Base-by-base conservation (phyloP, 1,140 invertebrate species). In the Aphaenogaster rudis region DNA sequence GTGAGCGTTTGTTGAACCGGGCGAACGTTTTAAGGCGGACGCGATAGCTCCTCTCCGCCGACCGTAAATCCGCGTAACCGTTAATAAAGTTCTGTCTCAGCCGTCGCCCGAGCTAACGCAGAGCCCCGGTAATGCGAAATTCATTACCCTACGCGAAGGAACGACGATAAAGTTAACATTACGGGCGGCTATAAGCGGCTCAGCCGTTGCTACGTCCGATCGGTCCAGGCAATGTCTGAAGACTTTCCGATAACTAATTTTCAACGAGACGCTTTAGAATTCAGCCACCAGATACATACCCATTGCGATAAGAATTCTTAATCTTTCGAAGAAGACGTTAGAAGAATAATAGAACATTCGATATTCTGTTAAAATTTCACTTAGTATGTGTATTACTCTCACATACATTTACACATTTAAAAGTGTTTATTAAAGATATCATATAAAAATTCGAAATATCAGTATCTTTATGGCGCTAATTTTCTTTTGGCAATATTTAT, bases 1-100 rank as follows among this genome's bases (percentile, higher is more conserved):
- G 28, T 80, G n/a, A 80, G 54, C 7, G 77, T 21, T 71, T 54
- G 8, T 74, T 66, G 61, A 57, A 54, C 13, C 50, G 17, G 54
- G 57, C 39, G 71, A 67, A 8, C 79, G 28, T 87, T 89, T 89
- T 88, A 78, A 89, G 45, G 45, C 50, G 21, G 17, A 52, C 50
- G 45, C 66, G 71, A 82, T 86, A 78, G 66, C 67, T 76, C 69
- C 64, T 52, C 52, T 72, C 17, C 36, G 61, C 8, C 61, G 52
- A 36, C 64, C 79, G 66, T 84, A 88, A 87, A 85, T 89, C 63
- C 61, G 64, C 67, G 80, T 81, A 88, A 63, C 79, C 79, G 86
- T 90, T 87, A 88, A 90, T 87, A 88, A 89, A 90, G 61, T 84
- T 87, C 79, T 76, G 85, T 87, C 74, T 67, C 69, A 57, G 3